These are phyloP conservation scores for Rhagium mordax DNA, from an alignment of 2,888 invertebrate genomes.

Conservation along the genomic window DNA sequence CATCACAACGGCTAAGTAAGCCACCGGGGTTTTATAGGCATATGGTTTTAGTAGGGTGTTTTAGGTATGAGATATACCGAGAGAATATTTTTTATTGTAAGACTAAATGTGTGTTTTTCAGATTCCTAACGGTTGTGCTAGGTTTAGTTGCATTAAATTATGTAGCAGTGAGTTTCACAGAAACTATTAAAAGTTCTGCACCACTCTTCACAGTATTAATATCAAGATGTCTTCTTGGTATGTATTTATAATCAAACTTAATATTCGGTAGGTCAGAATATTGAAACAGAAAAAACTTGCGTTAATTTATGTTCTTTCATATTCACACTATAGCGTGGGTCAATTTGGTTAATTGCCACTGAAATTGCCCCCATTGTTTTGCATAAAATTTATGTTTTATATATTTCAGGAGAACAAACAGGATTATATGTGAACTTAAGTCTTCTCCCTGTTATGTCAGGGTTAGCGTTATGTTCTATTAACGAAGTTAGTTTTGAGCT, in stretches of 20 bases:
- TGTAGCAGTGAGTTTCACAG: constrained; percentile 86
- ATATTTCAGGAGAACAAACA: constrained; percentile 78
- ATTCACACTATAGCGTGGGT: too few relatives aligned
- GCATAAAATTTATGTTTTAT: too few relatives aligned
- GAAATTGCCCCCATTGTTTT: too few relatives aligned
- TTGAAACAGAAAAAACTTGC: too few relatives aligned
- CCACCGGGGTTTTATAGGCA: constrained; percentile 82
- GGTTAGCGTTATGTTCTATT: constrained; percentile 82
- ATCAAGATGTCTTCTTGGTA: constrained; percentile 77
- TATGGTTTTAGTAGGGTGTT: constrained; percentile 82
- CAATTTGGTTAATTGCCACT: too few relatives aligned
- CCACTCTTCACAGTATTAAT: constrained; percentile 85
- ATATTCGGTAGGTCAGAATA: too few relatives aligned
- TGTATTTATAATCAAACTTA: too few relatives aligned
- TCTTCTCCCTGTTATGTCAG: constrained; percentile 84
- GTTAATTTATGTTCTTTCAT: too few relatives aligned
- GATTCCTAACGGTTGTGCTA: constrained; percentile 82
- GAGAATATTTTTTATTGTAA: constrained; percentile 21
- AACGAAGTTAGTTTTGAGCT: constrained; percentile 84
- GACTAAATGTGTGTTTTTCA: constrained; percentile 62
- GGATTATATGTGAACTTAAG: constrained; percentile 80
- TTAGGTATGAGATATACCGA: constrained; percentile 73
- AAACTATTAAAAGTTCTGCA: constrained; percentile 86
- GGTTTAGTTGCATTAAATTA: constrained; percentile 83
- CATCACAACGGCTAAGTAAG: constrained; percentile 72